Conservation (phyloP, 2,797 vertebrate genomes). For the Lutjanus argentimaculatus region DNA sequence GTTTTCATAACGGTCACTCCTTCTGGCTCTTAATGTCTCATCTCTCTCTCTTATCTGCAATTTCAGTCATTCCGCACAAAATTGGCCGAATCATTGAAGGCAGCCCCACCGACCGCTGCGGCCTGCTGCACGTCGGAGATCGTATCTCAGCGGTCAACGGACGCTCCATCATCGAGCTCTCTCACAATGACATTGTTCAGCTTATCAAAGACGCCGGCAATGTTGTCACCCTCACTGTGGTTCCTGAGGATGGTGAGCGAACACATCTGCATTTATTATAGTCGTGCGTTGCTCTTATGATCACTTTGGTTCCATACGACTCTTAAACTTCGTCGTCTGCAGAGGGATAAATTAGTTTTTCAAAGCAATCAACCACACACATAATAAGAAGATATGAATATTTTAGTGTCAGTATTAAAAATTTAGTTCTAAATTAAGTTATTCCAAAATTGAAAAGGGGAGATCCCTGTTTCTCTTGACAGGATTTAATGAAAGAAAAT, state of each 20-base stretch:
- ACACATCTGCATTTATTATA: background rate
- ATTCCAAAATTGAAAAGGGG: conserved; percentile 9
- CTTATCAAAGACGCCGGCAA: conserved; percentile 97
- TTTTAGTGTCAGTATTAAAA: conserved; percentile 24
- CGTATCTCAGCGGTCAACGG: conserved; percentile 97
- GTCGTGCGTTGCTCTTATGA: background rate
- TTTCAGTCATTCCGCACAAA: conserved; percentile 97
- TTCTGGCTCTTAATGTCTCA: background rate
- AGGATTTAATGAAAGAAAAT: background rate
- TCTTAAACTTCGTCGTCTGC: background rate
- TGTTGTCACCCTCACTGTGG: conserved; percentile 93
- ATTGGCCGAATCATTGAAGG: conserved; percentile 97
- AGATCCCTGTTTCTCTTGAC: background rate
- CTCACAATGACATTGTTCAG: conserved; percentile 96
- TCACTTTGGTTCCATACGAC: background rate
- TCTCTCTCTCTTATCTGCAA: conserved; percentile 29
- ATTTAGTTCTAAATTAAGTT: conserved; percentile 18
- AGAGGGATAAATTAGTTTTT: conserved; percentile 12
- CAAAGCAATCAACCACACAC: conserved; percentile 19
- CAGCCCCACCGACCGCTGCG: conserved; percentile 96
- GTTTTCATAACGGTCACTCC: background rate
- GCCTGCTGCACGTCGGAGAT: conserved; percentile 96
- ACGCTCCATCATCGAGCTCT: conserved; percentile 94
- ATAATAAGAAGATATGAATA: conserved; percentile 33
- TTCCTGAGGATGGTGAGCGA: conserved; percentile 94